phyloP scores from a whole-genome alignment of 2,888 invertebrate species.

The Morpho helenor region DNA sequence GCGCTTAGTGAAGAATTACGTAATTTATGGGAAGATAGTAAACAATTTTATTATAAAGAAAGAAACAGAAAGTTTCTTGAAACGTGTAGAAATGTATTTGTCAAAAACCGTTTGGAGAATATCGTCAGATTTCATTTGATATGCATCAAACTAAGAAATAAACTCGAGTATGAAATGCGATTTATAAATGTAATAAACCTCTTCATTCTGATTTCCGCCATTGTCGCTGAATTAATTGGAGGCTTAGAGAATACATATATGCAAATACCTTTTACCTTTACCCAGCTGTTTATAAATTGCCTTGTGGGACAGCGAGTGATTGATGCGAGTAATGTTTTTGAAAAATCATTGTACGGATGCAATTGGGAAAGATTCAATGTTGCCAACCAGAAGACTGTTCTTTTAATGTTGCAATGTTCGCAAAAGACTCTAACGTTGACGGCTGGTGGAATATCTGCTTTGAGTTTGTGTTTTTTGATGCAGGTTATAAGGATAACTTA shows the following conservation, averaged over 20 bases:
- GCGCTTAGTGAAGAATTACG: constrained; percentile 43
- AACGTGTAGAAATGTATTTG: constrained; percentile 22
- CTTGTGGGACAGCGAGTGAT: constrained; percentile 46
- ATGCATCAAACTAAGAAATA: constrained; percentile 31
- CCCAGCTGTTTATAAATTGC: constrained; percentile 47
- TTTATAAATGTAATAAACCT: constrained; percentile 42
- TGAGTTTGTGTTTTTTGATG: constrained; percentile 44
- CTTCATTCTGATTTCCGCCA: constrained; percentile 35
- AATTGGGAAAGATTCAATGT: constrained; percentile 19
- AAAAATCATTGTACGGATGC: constrained; percentile 44
- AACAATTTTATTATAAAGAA: constrained; percentile 12
- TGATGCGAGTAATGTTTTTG: constrained; percentile 43
- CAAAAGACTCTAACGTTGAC: constrained; percentile 47
- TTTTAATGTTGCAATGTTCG: constrained; percentile 41
- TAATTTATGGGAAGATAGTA: constrained; percentile 37
- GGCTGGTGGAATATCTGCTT: constrained; percentile 43
- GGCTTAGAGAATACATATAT: constrained; percentile 46
- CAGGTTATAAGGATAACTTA: constrained; percentile 43
- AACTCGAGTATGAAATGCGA: constrained; percentile 36
- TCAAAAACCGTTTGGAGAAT: constrained; percentile 32
- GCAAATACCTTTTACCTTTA: constrained; percentile 41
- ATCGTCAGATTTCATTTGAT: constrained; percentile 38
- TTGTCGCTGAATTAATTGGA: constrained; percentile 46
- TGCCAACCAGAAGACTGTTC: constrained; percentile 11
- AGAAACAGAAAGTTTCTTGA: constrained; percentile 6